Evolutionary conservation across 2,888 invertebrate genomes (phyloP).

Genomic region (Clostera curtula): DNA sequence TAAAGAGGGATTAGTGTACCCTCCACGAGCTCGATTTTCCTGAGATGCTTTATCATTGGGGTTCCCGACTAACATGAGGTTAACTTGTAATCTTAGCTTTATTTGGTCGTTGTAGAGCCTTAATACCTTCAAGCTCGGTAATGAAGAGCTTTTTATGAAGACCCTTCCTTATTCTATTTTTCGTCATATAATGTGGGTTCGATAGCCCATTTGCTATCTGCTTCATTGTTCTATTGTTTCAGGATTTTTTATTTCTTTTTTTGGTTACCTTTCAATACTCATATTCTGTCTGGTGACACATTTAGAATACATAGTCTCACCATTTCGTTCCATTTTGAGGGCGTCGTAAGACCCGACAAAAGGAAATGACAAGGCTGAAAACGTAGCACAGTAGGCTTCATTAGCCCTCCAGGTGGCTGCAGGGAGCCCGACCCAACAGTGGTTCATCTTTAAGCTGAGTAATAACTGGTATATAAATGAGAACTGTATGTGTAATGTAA

Average conservation of each 20-base stretch:
- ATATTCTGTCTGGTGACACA: too few relatives aligned
- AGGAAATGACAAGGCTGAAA: too few relatives aligned
- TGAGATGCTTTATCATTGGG: slow-evolving; percentile 74
- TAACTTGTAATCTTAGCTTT: slow-evolving; percentile 75
- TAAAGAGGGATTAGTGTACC: slow-evolving; percentile 74
- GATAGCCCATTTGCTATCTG: slow-evolving; percentile 19
- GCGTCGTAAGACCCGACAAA: too few relatives aligned
- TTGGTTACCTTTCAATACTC: slow-evolving; percentile 30
- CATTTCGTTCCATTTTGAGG: too few relatives aligned
- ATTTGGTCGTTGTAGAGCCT: slow-evolving; percentile 65
- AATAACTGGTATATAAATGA: too few relatives aligned
- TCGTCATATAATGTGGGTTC: slow-evolving; percentile 17
- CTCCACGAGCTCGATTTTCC: slow-evolving; percentile 66
- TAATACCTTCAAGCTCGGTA: slow-evolving; percentile 60
- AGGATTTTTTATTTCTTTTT: slow-evolving; percentile 20
- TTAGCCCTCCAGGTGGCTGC: too few relatives aligned
- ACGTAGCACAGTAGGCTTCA: too few relatives aligned
- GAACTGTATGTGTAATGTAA: too few relatives aligned
- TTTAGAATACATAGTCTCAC: too few relatives aligned
- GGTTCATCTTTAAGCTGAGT: too few relatives aligned
- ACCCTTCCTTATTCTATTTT: slow-evolving; percentile 51
- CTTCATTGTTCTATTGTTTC: slow-evolving; percentile 30
- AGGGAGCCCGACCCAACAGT: too few relatives aligned
- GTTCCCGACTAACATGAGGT: slow-evolving; percentile 72
- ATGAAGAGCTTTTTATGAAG: slow-evolving; percentile 62